Evolutionary conservation across 2,113 vertebrate species (phyloP).

Genomic region (Sorex fumeus): DNA sequence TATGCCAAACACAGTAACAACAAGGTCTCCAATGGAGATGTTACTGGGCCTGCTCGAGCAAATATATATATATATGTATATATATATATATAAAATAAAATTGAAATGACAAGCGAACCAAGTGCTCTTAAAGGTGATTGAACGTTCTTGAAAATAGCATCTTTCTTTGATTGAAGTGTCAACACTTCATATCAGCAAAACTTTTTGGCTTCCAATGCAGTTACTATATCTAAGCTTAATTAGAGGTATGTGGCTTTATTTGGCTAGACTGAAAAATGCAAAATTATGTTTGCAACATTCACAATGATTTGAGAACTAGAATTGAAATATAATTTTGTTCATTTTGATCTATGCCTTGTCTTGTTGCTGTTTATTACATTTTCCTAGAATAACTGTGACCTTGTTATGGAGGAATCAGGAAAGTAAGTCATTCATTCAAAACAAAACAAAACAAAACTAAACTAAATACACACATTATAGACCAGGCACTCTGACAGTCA

Average conservation of each 20-base stretch:
- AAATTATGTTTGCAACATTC: conserved; percentile 6
- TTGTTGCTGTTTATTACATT: neutral
- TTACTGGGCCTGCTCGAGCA: too few relatives aligned
- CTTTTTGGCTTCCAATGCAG: neutral
- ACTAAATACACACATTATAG: neutral
- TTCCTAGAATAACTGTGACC: conserved; percentile 5
- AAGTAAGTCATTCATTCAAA: neutral
- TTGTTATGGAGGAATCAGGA: conserved; percentile 44
- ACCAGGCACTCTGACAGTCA: neutral
- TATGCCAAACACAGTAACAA: too few relatives aligned
- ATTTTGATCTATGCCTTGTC: conserved; percentile 30
- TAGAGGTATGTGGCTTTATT: neutral
- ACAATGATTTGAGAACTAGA: conserved; percentile 46
- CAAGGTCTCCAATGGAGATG: too few relatives aligned
- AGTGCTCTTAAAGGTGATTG: neutral
- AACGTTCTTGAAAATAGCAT: neutral
- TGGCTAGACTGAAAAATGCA: neutral
- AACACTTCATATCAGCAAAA: neutral
- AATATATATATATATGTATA: too few relatives aligned
- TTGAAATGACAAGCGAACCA: neutral
- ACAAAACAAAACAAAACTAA: too few relatives aligned
- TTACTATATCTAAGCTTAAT: neutral
- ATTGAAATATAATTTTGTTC: conserved; percentile 25
- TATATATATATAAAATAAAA: neutral
- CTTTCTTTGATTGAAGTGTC: neutral